Conservation (phyloP, 2,113 vertebrate species). For the Sander vitreus region DNA sequence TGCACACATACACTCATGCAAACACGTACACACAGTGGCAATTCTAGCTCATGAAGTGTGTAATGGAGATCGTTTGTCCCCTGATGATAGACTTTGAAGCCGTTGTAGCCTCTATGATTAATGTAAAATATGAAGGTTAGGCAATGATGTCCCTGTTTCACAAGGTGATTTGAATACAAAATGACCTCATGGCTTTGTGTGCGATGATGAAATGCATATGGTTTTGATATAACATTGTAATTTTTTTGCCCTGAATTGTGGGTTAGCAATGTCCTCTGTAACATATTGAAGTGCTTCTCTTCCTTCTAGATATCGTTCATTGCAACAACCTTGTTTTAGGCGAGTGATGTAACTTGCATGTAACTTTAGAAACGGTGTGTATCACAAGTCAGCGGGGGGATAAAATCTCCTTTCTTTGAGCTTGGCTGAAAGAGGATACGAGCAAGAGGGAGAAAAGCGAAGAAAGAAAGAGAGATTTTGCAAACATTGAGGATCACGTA, state of each 20-base stretch:
- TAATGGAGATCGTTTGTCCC: constrained; percentile 69
- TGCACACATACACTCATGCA: constrained; percentile 19
- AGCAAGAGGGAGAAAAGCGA: constrained; percentile 34
- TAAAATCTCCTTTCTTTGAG: constrained; percentile 81
- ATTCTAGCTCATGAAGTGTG: constrained; percentile 60
- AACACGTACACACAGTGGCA: constrained; percentile 19
- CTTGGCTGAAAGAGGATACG: constrained; percentile 58
- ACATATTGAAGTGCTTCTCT: constrained; percentile 66
- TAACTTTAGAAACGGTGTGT: constrained; percentile 76
- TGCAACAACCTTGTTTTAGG: constrained; percentile 78
- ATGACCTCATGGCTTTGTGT: constrained; percentile 53
- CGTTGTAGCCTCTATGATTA: constrained; percentile 46
- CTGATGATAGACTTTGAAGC: constrained; percentile 63
- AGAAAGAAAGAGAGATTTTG: constrained; percentile 52
- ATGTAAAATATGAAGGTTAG: constrained; percentile 61
- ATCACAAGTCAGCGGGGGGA: constrained; percentile 74
- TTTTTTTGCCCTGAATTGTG: constrained; percentile 58
- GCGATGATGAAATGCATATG: constrained; percentile 68
- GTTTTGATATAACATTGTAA: constrained; percentile 58
- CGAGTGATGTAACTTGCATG: constrained; percentile 84
- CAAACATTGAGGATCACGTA: constrained; percentile 72
- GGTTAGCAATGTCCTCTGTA: constrained; percentile 65
- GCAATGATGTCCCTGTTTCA: constrained; percentile 38
- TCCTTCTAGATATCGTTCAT: constrained; percentile 72
- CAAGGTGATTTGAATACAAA: constrained; percentile 61